Evolutionary conservation across 1,140 invertebrate species (phyloP).

Genomic region (Bursaphelenchus mucronatus): DNA sequence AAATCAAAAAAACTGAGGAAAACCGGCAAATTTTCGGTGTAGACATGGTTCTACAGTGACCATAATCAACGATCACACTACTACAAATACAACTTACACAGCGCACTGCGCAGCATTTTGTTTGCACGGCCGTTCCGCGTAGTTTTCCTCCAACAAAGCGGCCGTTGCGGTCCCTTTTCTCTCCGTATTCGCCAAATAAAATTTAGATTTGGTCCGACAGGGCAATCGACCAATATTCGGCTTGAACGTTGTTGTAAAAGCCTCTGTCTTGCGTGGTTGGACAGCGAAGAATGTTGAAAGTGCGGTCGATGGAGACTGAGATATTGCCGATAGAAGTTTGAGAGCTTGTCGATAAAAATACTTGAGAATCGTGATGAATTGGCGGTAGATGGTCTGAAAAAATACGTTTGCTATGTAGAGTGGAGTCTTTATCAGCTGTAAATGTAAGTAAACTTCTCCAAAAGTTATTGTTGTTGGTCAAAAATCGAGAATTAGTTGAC

Average conservation of each 20-base stretch:
- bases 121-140: conserved; percentile 50
- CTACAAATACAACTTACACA: conserved; percentile 39
- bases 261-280: background rate
- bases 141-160: conserved; percentile 37
- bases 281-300: background rate
- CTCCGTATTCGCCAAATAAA: conserved; percentile 51
- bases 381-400: no score
- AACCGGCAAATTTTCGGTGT: no score
- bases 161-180: conserved; percentile 10
- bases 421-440: background rate
- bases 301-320: conserved; percentile 3
- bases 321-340: no score
- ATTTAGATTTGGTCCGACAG: conserved; percentile 38
- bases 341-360: no score
- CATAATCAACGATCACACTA: no score
- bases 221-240: conserved; percentile 24
- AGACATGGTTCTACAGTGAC: no score
- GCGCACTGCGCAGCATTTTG: conserved; percentile 56
- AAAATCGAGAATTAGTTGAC: conserved; percentile 2
- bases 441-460: background rate
- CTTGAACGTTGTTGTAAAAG: conserved; percentile 34
- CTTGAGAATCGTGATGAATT: no score
- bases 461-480: background rate
- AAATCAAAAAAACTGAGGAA: no score
- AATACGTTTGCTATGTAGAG: no score